Base-by-base conservation (phyloP, 2,113 vertebrate genomes). In the Crotalus helleri region DNA sequence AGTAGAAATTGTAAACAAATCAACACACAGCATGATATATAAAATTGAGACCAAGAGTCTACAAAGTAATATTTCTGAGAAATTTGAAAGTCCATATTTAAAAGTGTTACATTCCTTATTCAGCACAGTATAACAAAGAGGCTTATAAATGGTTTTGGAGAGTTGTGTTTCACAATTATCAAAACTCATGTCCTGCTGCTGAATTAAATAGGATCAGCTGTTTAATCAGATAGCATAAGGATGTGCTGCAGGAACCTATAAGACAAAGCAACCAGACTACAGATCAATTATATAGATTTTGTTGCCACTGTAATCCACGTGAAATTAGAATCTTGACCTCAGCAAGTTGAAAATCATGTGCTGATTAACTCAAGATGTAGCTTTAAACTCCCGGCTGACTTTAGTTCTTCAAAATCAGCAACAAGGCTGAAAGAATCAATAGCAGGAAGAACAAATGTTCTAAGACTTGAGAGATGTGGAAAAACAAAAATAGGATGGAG, bases 371-470 rank as follows among this genome's bases (percentile, higher is more conserved):
- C n/a, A 91, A 58, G 33, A 92, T 55, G 51, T 23, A 44, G 39
- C 19, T 8, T 57, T 88, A 69, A 55, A 61, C 58, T 92, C 7
- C n/a, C 53, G 1, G 21, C 49, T 29, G 54, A 55, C 61, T 74
- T 88, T 39, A 88, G n/a, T 23, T 92, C 86, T 92, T 92, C 44
- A 64, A 5, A 88, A 64, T 69, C 58, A 92, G 53, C 54, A 88
- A 21, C 46, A 88, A 53, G 3, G 44, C 46, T 53, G 10, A 51
- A 86, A 15, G 10, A 91, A 81, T 91, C 29, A 64, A 39, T 69
- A 57, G 11, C 21, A 92, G 21, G 49, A 59, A 44, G 53, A 59
- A 54, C 10, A 29, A 26, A 24, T 49, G 21, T 57, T 46, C 26
- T n/a, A 81, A 44, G 26, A 91, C 15, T 33, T 59, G 26, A 49